Evolutionary conservation across 2,888 invertebrate species (phyloP), one percentile per base, ranked within the genome.

Genomic region (Scaptomyza tumidula): DNA sequence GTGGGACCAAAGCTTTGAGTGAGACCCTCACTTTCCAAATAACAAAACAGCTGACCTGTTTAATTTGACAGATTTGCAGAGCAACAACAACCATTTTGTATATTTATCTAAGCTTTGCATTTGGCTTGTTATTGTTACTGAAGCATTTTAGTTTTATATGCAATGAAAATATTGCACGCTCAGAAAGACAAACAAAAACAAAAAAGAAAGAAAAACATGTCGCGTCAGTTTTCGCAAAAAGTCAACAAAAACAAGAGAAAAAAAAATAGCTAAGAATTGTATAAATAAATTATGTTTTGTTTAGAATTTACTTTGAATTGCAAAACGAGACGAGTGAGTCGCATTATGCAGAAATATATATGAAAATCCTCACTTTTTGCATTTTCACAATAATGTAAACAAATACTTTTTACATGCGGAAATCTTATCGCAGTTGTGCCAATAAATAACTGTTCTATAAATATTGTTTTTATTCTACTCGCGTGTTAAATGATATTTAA

Each of bases 41-140:
- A 35, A 19, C 0, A 55, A 75, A 71, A 63, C 68, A 75, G 73
- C 85, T 87, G 88, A 82, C 82, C 81, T 71, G 68, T 75, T 16
- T 80, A 80, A 3, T 75, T 78, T 68, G 58, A 50, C 49, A 44
- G 49, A 46, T 41, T 44, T 29, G 48, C 39, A 16, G 24, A 45
- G 46, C 57, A 35, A 61, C 57, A 35, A 61, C 58, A 71, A 76
- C 72, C 37, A 67, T 63, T 29, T 48, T 50, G 13, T 50, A 50
- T 35, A 71, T 80, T 80, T 70, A 63, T 78, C 66, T 67, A 80
- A 65, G 68, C 75, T 71, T 54, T 55, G 71, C 54, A 61, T 63
- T 67, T 68, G 53, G 49, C 16, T 57, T 78, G 35, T 59, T 61
- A 59, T 60, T 64, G 33, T 54, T 48, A 44, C 54, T 50, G 19